Percentiles rank a stretch among this genome's conserved stretches.
Evolutionary conservation across 2,113 vertebrate species (phyloP).

Genomic region (Amphiprion ocellaris): DNA sequence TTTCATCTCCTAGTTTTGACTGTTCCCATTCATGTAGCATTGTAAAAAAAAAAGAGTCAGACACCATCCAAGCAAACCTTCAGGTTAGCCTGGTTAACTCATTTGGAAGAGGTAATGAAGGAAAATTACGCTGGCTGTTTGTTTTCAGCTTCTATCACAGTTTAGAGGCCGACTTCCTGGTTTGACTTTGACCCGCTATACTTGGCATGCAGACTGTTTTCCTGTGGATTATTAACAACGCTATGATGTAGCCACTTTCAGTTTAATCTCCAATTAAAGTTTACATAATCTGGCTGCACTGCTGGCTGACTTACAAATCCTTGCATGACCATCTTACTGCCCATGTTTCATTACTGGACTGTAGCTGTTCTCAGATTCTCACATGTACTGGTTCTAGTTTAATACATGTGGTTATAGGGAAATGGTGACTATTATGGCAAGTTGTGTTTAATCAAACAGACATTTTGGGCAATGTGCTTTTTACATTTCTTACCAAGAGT

Average conservation of each 20-base stretch:
- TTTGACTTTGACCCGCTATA: background rate
- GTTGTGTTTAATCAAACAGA: too few species aligned
- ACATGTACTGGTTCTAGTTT: too few species aligned
- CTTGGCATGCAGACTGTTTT: background rate
- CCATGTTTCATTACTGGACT: background rate
- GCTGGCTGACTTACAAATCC: too few species aligned
- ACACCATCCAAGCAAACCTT: background rate
- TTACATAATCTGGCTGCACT: background rate
- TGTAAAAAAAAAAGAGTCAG: too few species aligned
- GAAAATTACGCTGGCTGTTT: background rate
- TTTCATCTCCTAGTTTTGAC: too few species aligned
- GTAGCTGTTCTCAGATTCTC: too few species aligned
- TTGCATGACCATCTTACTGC: background rate
- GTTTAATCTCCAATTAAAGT: background rate
- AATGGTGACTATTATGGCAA: too few species aligned
- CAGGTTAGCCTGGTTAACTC: background rate
- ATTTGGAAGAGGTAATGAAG: background rate
- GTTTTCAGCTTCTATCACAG: background rate
- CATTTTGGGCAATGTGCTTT: too few species aligned
- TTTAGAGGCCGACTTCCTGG: background rate
- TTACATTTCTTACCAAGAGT: background rate
- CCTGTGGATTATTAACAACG: background rate
- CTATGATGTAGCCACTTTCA: background rate
- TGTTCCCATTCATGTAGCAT: too few species aligned
- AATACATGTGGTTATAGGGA: too few species aligned